Percentiles rank a stretch among this genome's conserved stretches.
phyloP scores from a whole-genome alignment of 92 coral and sea anemone genomes.

The Epizoanthus ramosus region DNA sequence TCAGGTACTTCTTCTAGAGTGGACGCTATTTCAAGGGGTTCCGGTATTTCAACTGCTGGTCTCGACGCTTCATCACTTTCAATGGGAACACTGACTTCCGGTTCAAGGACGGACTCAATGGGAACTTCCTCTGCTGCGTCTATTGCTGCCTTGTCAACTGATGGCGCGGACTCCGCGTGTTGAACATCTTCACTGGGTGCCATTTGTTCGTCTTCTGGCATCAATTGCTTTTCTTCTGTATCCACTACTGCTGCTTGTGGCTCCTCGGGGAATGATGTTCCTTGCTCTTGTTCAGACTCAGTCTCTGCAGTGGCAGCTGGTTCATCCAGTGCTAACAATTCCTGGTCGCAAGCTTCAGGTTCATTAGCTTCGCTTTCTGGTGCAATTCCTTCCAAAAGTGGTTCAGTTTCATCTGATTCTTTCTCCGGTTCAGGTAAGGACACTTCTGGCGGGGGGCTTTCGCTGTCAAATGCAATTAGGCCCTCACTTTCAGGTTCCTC shows the following conservation, averaged over 20 bases:
- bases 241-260: not conserved
- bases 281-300: not conserved
- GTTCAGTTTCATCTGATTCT: conserved; percentile 30
- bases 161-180: conserved; percentile 13
- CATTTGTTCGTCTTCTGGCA: conserved; percentile 35
- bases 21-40: conserved; percentile 23
- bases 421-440: conserved; percentile 22
- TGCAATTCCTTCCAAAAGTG: not conserved
- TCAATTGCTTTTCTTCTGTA: not conserved
- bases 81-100: conserved; percentile 24
- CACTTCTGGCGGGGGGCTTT: not conserved
- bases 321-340: not conserved
- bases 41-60: conserved; percentile 35
- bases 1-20: conserved; percentile 17
- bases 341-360: not conserved
- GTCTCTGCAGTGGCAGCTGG: not conserved
- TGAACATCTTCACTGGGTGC: conserved; percentile 24
- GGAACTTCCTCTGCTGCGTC: conserved; percentile 38
- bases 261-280: not conserved
- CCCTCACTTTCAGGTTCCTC: conserved; percentile 19
- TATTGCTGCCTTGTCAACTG: conserved; percentile 18
- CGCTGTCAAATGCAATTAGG: conserved; percentile 11
- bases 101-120: conserved; percentile 29
- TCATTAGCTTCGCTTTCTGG: conserved; percentile 7
- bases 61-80: conserved; percentile 32